Evolutionary conservation across 2,888 invertebrate genomes (phyloP).

Genomic region (Atethmia centrago): DNA sequence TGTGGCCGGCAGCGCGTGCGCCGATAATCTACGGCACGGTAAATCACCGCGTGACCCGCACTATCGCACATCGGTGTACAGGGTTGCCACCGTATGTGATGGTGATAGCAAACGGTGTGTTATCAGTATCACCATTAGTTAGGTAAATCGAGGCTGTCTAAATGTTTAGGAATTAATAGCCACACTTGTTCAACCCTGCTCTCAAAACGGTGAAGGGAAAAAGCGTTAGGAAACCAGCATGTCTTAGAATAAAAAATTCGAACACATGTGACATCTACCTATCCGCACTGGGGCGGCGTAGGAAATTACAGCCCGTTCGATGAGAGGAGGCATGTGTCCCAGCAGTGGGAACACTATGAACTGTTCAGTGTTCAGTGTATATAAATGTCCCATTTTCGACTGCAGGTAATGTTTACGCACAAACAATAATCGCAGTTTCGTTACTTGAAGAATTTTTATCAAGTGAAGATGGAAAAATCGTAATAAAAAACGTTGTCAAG

Average conservation of each 20-base stretch:
- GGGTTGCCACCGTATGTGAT: constrained; percentile 60
- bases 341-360: too few relatives aligned
- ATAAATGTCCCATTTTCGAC: constrained; percentile 5
- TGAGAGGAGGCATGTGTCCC: too few relatives aligned
- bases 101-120: constrained; percentile 15
- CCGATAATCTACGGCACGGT: constrained; percentile 75
- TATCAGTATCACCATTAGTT: constrained; percentile 17
- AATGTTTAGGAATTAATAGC: constrained; percentile 15
- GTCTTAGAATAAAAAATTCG: too few relatives aligned
- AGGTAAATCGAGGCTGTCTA: neutral
- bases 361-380: neutral
- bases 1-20: constrained; percentile 61
- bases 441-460: neutral
- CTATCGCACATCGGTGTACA: constrained; percentile 74
- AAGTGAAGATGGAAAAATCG: neutral
- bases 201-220: too few relatives aligned
- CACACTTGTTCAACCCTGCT: neutral
- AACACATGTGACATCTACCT: too few relatives aligned
- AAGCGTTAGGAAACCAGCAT: too few relatives aligned
- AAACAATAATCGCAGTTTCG: neutral
- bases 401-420: neutral
- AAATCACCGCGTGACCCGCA: constrained; percentile 79
- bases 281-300: too few relatives aligned
- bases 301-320: too few relatives aligned
- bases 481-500: neutral